These are phyloP conservation scores for Acrobasis consociella DNA, from an alignment of 2,888 invertebrate species.

Conservation along the genomic window DNA sequence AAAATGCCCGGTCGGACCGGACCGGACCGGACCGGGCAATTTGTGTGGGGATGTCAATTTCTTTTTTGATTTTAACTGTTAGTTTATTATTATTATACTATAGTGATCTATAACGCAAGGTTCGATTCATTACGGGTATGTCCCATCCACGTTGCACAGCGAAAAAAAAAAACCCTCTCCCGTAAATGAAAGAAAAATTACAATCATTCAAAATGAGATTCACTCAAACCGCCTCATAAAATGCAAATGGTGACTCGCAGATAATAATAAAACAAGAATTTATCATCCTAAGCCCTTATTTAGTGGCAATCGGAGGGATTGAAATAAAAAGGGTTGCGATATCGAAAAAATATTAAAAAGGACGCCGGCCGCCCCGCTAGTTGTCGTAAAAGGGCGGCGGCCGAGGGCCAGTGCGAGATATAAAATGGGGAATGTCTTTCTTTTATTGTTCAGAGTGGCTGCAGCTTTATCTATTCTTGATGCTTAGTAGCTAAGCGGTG, in stretches of 20 bases:
- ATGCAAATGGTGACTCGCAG: constrained; percentile 9
- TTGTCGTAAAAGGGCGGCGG: constrained; percentile 18
- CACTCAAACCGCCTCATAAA: constrained; percentile 1
- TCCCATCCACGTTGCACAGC: neutral
- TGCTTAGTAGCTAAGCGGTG: no score
- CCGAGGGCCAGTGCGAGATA: neutral
- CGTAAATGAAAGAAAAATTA: neutral
- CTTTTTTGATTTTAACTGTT: no score
- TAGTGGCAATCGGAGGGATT: constrained; percentile 18
- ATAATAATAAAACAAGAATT: constrained; percentile 19
- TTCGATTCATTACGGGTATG: no score
- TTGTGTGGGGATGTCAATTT: no score
- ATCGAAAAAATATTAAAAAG: constrained; percentile 33
- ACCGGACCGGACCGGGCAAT: no score
- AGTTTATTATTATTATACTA: no score
- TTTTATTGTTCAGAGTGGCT: neutral
- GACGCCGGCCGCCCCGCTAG: constrained; percentile 18
- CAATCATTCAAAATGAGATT: neutral
- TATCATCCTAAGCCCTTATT: constrained; percentile 15
- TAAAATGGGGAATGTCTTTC: neutral
- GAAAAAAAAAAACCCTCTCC: no score
- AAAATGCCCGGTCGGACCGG: no score
- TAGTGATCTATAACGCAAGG: no score
- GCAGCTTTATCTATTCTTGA: no score
- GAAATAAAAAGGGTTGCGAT: constrained; percentile 27